phyloP scores from a whole-genome alignment of 2,113 vertebrate species.

The Ceuthmochares aereus region DNA sequence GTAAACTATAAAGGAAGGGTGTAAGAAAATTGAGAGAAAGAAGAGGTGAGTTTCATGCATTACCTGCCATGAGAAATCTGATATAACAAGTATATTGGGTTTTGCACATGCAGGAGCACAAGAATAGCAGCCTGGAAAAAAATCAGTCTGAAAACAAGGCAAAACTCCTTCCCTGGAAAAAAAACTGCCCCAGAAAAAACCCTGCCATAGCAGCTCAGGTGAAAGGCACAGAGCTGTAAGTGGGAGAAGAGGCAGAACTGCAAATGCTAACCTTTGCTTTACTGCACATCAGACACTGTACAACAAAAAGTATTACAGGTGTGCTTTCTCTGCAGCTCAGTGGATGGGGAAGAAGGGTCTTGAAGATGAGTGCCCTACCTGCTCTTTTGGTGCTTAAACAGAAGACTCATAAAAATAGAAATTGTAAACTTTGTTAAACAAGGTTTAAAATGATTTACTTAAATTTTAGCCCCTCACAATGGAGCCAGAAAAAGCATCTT shows the following conservation, averaged over 20 bases:
- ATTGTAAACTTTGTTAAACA: not conserved
- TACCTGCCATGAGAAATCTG: not conserved
- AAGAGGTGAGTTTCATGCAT: not conserved
- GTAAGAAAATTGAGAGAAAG: not conserved
- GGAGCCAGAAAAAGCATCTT: not conserved
- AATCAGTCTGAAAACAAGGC: not conserved
- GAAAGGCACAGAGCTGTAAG: not conserved
- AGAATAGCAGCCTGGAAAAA: not conserved
- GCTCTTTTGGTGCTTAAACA: not conserved
- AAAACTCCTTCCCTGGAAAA: not conserved
- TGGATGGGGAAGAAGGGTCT: not conserved
- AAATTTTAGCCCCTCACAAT: not conserved
- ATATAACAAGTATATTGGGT: not conserved
- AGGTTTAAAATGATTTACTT: not conserved
- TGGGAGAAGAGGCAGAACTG: not conserved
- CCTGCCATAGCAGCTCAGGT: not conserved
- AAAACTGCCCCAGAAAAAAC: not conserved
- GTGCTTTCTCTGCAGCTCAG: not conserved
- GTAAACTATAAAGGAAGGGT: not conserved
- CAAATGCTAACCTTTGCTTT: not conserved
- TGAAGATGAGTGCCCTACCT: not conserved
- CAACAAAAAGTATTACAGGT: not conserved
- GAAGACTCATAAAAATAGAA: not conserved
- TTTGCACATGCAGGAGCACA: not conserved
- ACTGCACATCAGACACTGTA: not conserved